Evolutionary conservation across 2,888 invertebrate species (phyloP).

Genomic region (Eurois occulta): DNA sequence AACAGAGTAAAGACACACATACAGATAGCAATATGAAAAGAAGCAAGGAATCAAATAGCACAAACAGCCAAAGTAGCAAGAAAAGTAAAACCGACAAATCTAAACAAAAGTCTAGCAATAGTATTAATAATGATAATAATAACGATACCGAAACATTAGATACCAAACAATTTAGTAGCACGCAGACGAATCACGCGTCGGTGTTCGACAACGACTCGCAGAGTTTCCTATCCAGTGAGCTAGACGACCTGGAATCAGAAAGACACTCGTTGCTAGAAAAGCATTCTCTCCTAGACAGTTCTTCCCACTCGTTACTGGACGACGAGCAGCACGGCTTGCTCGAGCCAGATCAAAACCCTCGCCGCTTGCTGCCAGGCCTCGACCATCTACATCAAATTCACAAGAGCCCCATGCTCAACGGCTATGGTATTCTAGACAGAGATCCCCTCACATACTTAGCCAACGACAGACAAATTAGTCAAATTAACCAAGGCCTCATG

Average conservation of each 20-base stretch:
- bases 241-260: slow-evolving; percentile 88
- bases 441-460: slow-evolving; percentile 75
- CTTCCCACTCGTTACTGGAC: slow-evolving; percentile 86
- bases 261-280: slow-evolving; percentile 88
- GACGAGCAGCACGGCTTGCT: slow-evolving; percentile 85
- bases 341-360: slow-evolving; percentile 52
- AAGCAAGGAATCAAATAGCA: slow-evolving; percentile 87
- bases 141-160: slow-evolving; percentile 76
- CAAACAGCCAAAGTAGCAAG: slow-evolving; percentile 84
- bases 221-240: slow-evolving; percentile 83
- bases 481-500: slow-evolving; percentile 83
- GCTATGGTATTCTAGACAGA: slow-evolving; percentile 83
- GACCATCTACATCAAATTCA: slow-evolving; percentile 82
- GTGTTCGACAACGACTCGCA: slow-evolving; percentile 84
- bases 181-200: slow-evolving; percentile 73
- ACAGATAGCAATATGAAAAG: slow-evolving; percentile 82
- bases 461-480: slow-evolving; percentile 85
- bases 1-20: slow-evolving; percentile 86
- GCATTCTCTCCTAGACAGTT: slow-evolving; percentile 86
- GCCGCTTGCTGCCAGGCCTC: slow-evolving; percentile 76
- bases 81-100: slow-evolving; percentile 87
- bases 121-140: slow-evolving; percentile 77
- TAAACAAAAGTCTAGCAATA: slow-evolving; percentile 89
- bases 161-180: slow-evolving; percentile 62
- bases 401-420: slow-evolving; percentile 82